phyloP scores from a whole-genome alignment of 2,797 vertebrate species.

The Antennarius maculatus region DNA sequence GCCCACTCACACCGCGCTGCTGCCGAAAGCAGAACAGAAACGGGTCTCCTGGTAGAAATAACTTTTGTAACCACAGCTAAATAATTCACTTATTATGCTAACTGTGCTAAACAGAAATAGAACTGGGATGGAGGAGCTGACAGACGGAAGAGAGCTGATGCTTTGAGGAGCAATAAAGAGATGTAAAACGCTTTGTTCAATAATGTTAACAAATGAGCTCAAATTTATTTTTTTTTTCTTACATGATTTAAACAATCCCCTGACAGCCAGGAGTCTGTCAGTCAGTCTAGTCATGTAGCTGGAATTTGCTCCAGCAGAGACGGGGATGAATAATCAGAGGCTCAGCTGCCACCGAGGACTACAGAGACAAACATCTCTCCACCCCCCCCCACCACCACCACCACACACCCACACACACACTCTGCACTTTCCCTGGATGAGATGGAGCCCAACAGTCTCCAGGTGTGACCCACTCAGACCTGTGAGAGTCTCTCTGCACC shows the following conservation, averaged over 20 bases:
- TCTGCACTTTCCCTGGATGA: constrained; percentile 55
- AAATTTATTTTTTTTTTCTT: constrained; percentile 7
- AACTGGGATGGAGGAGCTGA: constrained; percentile 52
- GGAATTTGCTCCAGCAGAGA: constrained; percentile 61
- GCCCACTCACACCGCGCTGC: constrained; percentile 18
- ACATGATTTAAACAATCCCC: constrained; percentile 32
- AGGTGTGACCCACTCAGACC: constrained; percentile 73
- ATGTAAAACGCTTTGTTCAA: constrained; percentile 53
- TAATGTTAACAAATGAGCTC: constrained; percentile 49
- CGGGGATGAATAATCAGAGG: constrained; percentile 74
- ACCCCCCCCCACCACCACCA: background rate
- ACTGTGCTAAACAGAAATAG: constrained; percentile 50
- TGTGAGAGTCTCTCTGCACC: constrained; percentile 46
- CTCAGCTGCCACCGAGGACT: constrained; percentile 63
- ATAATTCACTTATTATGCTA: constrained; percentile 60
- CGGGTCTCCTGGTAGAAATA: constrained; percentile 48
- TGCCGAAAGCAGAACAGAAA: constrained; percentile 32
- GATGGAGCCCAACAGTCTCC: constrained; percentile 68
- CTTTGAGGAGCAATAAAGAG: constrained; percentile 48
- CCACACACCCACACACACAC: constrained; percentile 13
- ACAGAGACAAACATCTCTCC: constrained; percentile 48
- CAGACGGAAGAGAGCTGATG: constrained; percentile 39
- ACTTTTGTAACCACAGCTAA: constrained; percentile 56
- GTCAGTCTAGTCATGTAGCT: constrained; percentile 50
- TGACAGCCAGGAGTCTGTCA: constrained; percentile 39